Evolutionary conservation across 2,888 invertebrate genomes (phyloP).

Genomic region (Neelides folsomi): DNA sequence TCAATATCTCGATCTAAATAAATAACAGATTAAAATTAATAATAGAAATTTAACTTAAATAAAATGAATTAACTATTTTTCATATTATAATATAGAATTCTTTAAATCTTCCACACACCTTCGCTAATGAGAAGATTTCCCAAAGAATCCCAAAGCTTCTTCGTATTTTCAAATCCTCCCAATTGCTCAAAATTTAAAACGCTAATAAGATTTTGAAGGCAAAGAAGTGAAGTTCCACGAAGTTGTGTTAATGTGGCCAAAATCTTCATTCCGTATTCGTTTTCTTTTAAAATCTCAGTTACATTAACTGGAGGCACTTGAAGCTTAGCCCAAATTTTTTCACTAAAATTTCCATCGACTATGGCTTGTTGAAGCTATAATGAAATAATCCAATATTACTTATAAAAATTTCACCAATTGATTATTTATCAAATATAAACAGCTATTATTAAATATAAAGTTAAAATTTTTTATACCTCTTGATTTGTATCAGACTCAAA

Average conservation of each 20-base stretch:
- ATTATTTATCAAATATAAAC: no score
- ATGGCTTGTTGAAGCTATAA: constrained; percentile 50
- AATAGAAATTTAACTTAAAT: no score
- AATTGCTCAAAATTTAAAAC: constrained; percentile 49
- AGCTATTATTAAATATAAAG: no score
- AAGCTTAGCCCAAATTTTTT: constrained; percentile 48
- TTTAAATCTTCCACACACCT: constrained; percentile 32
- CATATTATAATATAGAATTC: not conserved
- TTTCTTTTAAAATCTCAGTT: constrained; percentile 43
- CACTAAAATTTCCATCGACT: constrained; percentile 46
- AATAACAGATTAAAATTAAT: no score
- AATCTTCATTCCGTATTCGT: constrained; percentile 40
- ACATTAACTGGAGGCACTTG: constrained; percentile 45
- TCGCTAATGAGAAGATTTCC: constrained; percentile 49
- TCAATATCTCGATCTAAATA: constrained; percentile 29
- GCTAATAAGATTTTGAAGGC: constrained; percentile 55
- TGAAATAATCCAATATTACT: constrained; percentile 36
- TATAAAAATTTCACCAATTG: constrained; percentile 12
- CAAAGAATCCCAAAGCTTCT: constrained; percentile 50
- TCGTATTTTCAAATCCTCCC: constrained; percentile 44
- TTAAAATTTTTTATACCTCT: not conserved
- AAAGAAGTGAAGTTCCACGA: constrained; percentile 52
- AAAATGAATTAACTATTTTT: no score
- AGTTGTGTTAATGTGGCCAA: constrained; percentile 37
- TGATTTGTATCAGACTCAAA: constrained; percentile 3